Evolutionary conservation across 1,140 invertebrate genomes (phyloP), one percentile per base, ranked within the genome.

Genomic region (Leptinotarsa lineolata): DNA sequence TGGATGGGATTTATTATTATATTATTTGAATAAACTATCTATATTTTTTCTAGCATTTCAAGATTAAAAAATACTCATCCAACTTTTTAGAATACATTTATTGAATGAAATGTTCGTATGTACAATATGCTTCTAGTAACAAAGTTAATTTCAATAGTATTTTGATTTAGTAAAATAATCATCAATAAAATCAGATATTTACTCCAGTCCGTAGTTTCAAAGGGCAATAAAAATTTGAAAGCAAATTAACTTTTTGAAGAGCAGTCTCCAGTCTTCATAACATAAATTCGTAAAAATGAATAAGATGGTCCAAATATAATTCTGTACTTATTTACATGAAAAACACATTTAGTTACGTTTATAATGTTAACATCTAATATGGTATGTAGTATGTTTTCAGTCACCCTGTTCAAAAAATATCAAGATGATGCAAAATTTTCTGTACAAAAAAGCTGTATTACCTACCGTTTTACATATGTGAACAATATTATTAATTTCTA

Each of bases 291-390:
- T 16, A 54, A 54, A 54, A 54, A 18, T n/a, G 6, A 54, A 15
- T 16, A 54, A 16, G 48, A 54, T 54, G 48, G 48, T 54, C 48
- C 48, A 54, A 54, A 54, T 54, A 54, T n/a, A 16, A n/a, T 54
- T 54, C 15, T 54, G 68, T 70, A 70, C 68, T 70, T 70, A 70
- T 70, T 70, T 70, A 70, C 68, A 70, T 60, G 22, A 70, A 60
- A 70, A 70, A 60, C 48, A 54, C 48, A 58, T 45, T 46, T 18
- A 59, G 16, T 70, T 70, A 70, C 21, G 13, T 54, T 54, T 12
- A 59, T 70, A 68, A 58, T 70, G 22, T 59, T 21, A 70, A 70
- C 68, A 70, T 59, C 58, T 70, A 70, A 24, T 68, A 70, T 59
- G 46, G 58, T 70, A 70, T 59, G 68, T 70, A 70, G 58, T 70